Base-by-base conservation (phyloP, 2,113 vertebrate genomes). In the Coracopsis vasa region DNA sequence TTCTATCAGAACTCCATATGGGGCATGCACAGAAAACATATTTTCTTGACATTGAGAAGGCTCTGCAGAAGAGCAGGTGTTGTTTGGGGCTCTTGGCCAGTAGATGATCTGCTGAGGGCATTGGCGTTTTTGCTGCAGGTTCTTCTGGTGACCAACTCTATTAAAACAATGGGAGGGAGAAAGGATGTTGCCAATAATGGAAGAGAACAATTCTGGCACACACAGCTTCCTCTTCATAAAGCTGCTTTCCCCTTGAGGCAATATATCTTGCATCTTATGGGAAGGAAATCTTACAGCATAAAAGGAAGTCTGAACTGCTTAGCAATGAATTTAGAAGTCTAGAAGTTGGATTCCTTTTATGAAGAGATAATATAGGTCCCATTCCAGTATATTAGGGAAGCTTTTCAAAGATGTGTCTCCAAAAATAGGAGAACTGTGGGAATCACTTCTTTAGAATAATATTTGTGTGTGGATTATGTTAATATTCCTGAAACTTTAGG, bases 241-340 rank as follows among this genome's bases (percentile, higher is more conserved):
- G 74, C 91, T 89, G 69, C 61, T 92, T 95, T 91, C 89, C 86
- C 80, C 91, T 86, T 84, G 90, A 87, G 96, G 61, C 86, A 77
- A 66, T 96, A 66, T 88, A 91, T 94, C 93, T 95, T 91, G 56
- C 1, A 2, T 92, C 95, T 91, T 96, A 84, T 83, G 92, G 95
- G 94, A 95, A 96, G 94, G 91, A 95, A 96, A 93, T 88, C 90
- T 92, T 94, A 82, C 62, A 72, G 86, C 92, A 79, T 94, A 79
- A 95, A 96, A 92, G 94, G 88, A 94, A 97, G 86, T 87, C 84
- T 87, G 77, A 95, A 92, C 86, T 91, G 94, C 95, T 96, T 96
- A 94, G 69, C 83, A 92, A 47, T 82, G 91, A 91, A 85, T 94
- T 95, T 93, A 71, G 83, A 93, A 88, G 80, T 45, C 2, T 86